These are phyloP conservation scores for Capricornis sumatraensis DNA, from an alignment of 2,113 vertebrate species.

Conservation along the genomic window DNA sequence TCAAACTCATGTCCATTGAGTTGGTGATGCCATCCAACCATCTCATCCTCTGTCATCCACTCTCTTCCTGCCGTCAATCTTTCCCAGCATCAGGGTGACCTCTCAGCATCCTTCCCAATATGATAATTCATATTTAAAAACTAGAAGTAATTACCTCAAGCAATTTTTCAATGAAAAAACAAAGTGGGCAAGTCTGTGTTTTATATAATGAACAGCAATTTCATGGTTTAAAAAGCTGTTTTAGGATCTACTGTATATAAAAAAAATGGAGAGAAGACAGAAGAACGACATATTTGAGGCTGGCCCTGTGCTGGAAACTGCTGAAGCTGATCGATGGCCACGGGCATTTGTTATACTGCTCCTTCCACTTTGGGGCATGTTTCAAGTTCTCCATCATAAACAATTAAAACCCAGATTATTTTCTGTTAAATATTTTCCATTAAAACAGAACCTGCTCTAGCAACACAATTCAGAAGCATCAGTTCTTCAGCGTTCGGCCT, in stretches of 20 bases:
- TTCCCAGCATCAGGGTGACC: background rate
- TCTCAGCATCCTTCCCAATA: background rate
- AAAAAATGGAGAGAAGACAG: background rate
- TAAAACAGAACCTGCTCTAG: background rate
- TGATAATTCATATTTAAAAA: background rate
- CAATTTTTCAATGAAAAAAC: background rate
- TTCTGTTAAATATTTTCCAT: background rate
- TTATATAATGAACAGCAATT: background rate
- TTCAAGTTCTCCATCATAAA: background rate
- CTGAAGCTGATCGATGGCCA: background rate
- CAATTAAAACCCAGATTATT: background rate
- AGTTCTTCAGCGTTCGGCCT: background rate
- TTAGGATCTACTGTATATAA: background rate
- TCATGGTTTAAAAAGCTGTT: background rate
- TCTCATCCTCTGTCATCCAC: background rate
- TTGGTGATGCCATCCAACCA: background rate
- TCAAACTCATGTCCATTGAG: background rate
- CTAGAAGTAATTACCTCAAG: background rate
- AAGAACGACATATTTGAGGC: fast-evolving
- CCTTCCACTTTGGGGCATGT: background rate
- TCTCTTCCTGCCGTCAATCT: background rate
- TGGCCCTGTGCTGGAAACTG: background rate
- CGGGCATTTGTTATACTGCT: background rate
- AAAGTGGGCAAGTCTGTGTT: background rate
- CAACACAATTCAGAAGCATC: background rate